These are phyloP conservation scores for Eospalax fontanierii DNA, from an alignment of 2,797 vertebrate genomes.

Conservation along the genomic window DNA sequence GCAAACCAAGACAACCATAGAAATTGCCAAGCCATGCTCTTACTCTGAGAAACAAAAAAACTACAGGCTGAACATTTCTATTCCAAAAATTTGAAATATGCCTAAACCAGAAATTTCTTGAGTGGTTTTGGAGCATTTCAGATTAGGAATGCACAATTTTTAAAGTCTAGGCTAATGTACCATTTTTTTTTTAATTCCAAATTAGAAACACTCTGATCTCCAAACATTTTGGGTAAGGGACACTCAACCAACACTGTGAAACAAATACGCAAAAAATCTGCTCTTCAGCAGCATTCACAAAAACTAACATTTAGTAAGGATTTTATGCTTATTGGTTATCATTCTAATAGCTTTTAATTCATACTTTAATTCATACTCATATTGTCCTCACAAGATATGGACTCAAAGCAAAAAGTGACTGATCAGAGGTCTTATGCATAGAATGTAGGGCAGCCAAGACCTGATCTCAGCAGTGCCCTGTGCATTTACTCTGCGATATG, in stretches of 20 bases:
- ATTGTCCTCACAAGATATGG: not conserved
- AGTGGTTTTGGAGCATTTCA: not conserved
- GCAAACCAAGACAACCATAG: not conserved
- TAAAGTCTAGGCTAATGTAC: not conserved
- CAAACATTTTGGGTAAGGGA: not conserved
- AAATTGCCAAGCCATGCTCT: not conserved
- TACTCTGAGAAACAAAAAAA: constrained; percentile 12
- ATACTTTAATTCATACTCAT: not conserved
- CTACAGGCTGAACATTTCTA: not conserved
- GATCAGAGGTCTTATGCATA: not conserved
- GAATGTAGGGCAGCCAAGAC: not conserved
- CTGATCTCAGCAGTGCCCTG: too few species aligned
- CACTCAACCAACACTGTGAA: not conserved
- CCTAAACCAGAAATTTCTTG: not conserved
- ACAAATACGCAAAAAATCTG: not conserved
- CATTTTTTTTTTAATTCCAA: not conserved
- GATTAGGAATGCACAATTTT: not conserved
- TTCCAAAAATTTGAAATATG: not conserved
- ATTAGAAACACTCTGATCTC: not conserved
- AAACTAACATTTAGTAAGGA: not conserved
- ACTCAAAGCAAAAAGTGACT: not conserved
- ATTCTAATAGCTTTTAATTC: not conserved
- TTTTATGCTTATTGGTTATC: not conserved
- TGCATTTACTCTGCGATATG: not conserved
- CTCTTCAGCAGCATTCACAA: not conserved